These are phyloP conservation scores for Spicauda simplicius DNA, from an alignment of 2,888 invertebrate genomes.

Conservation along the genomic window DNA sequence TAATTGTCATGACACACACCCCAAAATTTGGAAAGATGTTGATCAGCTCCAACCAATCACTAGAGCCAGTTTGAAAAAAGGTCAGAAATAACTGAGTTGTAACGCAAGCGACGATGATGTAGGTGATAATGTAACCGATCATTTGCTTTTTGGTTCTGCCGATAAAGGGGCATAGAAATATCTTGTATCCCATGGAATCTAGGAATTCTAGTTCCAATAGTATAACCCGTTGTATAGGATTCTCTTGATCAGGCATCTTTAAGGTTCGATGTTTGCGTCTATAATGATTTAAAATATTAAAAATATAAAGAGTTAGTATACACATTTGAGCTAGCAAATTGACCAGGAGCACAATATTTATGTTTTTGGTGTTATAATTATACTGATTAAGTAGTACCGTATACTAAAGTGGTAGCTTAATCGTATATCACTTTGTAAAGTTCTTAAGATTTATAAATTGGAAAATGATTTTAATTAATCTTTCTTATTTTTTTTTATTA, in stretches of 20 bases:
- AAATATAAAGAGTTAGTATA: not conserved
- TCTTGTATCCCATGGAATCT: constrained; percentile 52
- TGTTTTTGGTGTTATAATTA: not conserved
- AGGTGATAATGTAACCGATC: constrained; percentile 51
- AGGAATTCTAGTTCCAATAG: constrained; percentile 58
- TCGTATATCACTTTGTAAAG: no score
- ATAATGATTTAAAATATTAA: not conserved
- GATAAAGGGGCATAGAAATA: constrained; percentile 64
- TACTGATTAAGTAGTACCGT: not conserved
- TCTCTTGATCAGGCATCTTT: constrained; percentile 13
- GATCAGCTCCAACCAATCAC: constrained; percentile 64
- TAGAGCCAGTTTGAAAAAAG: constrained; percentile 53
- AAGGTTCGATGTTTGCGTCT: not conserved
- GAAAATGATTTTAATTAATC: no score
- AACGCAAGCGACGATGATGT: constrained; percentile 53
- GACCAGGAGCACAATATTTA: constrained; percentile 9
- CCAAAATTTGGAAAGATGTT: constrained; percentile 71
- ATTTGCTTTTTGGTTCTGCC: constrained; percentile 50
- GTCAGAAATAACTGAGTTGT: constrained; percentile 57
- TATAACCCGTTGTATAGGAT: constrained; percentile 44
- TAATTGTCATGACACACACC: constrained; percentile 60
- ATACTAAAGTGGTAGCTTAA: no score
- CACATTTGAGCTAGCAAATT: not conserved
- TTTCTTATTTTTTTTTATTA: no score
- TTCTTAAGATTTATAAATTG: no score